A percentile compares a stretch with the other conserved stretches of the same genome.
phyloP scores from a whole-genome alignment of 2,888 invertebrate species.

The Drosophila tanythrix region DNA sequence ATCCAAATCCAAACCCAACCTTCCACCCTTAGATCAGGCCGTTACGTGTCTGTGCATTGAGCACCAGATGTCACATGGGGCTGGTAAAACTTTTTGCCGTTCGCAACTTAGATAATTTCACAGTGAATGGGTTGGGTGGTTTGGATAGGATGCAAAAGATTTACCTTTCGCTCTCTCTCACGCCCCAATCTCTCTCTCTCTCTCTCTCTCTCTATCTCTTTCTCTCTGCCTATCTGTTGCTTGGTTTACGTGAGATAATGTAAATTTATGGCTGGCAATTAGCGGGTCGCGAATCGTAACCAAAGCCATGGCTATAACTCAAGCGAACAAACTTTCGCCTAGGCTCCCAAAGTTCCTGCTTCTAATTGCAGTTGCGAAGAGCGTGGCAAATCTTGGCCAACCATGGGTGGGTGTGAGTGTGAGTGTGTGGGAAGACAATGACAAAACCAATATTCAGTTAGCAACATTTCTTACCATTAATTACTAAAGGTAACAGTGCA shows the following conservation, averaged over 20 bases:
- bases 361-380: slow-evolving; percentile 72
- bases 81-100: slow-evolving; percentile 65
- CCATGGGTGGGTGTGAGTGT: neutral
- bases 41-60: slow-evolving; percentile 77
- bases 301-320: slow-evolving; percentile 72
- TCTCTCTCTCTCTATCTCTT: neutral
- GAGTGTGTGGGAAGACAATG: slow-evolving; percentile 23
- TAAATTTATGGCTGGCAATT: slow-evolving; percentile 79
- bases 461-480: slow-evolving; percentile 68
- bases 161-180: slow-evolving; percentile 32
- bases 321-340: slow-evolving; percentile 61
- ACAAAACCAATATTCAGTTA: slow-evolving; percentile 74
- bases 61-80: slow-evolving; percentile 74
- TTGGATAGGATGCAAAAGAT: slow-evolving; percentile 27
- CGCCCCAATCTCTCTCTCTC: neutral
- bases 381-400: slow-evolving; percentile 65
- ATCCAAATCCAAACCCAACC: neutral
- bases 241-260: slow-evolving; percentile 74
- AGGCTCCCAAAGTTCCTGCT: slow-evolving; percentile 53
- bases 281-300: slow-evolving; percentile 73
- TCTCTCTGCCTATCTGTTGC: neutral
- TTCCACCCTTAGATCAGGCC: slow-evolving; percentile 11
- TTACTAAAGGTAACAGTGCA: slow-evolving; percentile 51
- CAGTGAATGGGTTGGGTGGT: slow-evolving; percentile 15
- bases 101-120: slow-evolving; percentile 72